Conservation (phyloP, 2,888 invertebrate genomes). For the Drosophila neotestacea region DNA sequence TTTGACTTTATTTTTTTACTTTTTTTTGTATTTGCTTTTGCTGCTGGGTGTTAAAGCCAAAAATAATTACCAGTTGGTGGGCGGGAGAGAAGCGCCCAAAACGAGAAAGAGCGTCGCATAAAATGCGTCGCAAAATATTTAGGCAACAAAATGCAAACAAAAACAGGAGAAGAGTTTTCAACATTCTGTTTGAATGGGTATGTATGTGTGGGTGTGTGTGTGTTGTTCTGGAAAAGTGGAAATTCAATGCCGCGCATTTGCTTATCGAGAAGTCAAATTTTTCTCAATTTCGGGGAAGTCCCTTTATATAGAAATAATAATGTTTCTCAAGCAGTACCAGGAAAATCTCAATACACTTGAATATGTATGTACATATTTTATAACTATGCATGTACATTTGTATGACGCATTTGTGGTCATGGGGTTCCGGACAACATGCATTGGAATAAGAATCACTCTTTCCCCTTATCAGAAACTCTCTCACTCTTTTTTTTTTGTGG, state of each 20-base stretch:
- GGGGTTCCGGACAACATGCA: conserved; percentile 26
- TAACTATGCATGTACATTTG: neutral
- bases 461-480: conserved; percentile 46
- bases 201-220: conserved; percentile 14
- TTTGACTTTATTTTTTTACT: neutral
- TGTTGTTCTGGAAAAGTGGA: conserved; percentile 31
- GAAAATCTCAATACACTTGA: conserved; percentile 10
- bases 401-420: conserved; percentile 50
- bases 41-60: conserved; percentile 49
- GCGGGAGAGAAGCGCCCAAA: conserved; percentile 13
- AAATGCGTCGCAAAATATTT: conserved; percentile 76
- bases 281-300: conserved; percentile 28
- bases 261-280: conserved; percentile 7
- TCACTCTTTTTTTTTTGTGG: neutral
- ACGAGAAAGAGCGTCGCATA: conserved; percentile 30
- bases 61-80: conserved; percentile 56
- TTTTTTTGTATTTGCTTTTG: conserved; percentile 14
- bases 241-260: conserved; percentile 44
- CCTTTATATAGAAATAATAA: neutral
- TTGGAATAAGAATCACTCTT: conserved; percentile 13
- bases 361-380: neutral
- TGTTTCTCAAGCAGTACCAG: conserved; percentile 1
- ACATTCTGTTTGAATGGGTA: conserved; percentile 17
- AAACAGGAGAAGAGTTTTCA: conserved; percentile 27
- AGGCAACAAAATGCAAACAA: conserved; percentile 53